Conservation (phyloP, 1,140 invertebrate species). For the Thaumatotibia leucotreta region DNA sequence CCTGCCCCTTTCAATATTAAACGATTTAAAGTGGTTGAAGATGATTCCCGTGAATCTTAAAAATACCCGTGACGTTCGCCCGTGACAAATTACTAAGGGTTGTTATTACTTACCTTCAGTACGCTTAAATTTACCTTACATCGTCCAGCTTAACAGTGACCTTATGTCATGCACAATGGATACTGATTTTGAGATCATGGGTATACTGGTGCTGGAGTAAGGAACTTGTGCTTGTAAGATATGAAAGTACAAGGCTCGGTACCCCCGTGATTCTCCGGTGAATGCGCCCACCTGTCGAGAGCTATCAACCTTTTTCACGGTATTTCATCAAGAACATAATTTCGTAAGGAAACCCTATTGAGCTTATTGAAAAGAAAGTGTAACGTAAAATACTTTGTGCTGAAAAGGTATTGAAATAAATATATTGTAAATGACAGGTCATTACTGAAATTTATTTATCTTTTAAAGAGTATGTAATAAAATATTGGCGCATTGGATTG, state of each 20-base stretch:
- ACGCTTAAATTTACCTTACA: background rate
- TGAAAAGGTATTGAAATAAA: slow-evolving; percentile 5
- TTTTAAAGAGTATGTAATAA: background rate
- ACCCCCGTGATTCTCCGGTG: background rate
- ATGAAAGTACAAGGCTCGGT: background rate
- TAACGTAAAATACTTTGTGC: background rate
- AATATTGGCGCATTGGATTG: background rate
- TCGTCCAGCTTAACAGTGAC: background rate
- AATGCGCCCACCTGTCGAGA: slow-evolving; percentile 10
- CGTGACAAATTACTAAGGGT: slow-evolving; percentile 4
- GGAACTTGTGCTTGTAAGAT: background rate
- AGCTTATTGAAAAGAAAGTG: slow-evolving; percentile 11
- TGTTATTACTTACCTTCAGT: background rate
- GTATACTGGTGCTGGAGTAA: background rate
- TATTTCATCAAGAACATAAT: slow-evolving; percentile 12
- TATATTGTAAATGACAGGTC: slow-evolving; percentile 8
- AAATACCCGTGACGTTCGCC: background rate
- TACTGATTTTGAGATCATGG: background rate
- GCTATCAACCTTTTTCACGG: slow-evolving; percentile 10
- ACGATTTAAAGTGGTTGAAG: background rate
- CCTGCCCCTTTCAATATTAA: background rate
- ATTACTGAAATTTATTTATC: background rate
- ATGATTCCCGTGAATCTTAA: slow-evolving; percentile 4
- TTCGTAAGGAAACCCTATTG: slow-evolving; percentile 10
- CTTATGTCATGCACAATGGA: background rate